These are phyloP conservation scores for Leptosomus discolor DNA, from an alignment of 2,113 vertebrate species.

Conservation along the genomic window DNA sequence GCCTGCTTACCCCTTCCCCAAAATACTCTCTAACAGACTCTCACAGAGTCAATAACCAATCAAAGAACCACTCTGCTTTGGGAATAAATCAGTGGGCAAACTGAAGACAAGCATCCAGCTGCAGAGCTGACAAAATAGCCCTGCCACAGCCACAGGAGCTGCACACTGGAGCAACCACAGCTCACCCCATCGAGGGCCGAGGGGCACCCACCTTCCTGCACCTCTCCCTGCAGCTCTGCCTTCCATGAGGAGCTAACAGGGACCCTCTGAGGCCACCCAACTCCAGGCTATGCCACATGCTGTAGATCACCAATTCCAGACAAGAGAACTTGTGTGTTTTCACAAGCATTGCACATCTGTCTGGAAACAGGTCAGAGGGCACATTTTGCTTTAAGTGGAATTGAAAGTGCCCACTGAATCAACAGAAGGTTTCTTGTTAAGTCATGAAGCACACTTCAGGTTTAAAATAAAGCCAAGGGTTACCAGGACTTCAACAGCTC, in stretches of 20 bases:
- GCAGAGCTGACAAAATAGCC: background rate
- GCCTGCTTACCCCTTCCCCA: background rate
- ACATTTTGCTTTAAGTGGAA: background rate
- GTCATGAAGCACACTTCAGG: background rate
- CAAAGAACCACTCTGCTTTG: background rate
- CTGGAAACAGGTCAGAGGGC: background rate
- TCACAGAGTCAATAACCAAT: background rate
- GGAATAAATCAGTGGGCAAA: background rate
- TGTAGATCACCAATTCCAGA: background rate
- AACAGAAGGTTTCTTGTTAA: background rate
- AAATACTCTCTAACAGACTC: background rate
- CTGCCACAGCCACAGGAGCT: background rate
- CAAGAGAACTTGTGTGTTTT: background rate
- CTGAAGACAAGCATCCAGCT: background rate
- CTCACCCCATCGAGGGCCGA: accelerated
- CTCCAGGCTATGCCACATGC: background rate
- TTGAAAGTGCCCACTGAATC: background rate
- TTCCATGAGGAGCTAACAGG: background rate
- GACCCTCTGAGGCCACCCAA: background rate
- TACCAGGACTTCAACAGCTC: background rate
- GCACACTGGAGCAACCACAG: background rate
- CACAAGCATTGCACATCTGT: background rate
- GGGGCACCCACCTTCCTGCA: accelerated
- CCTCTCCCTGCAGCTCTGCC: background rate
- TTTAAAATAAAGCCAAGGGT: background rate